Percentiles rank a stretch among this genome's conserved stretches.
Evolutionary conservation across 2,797 vertebrate genomes (phyloP).

Genomic region (Lepidocolaptes lacrymiger): DNA sequence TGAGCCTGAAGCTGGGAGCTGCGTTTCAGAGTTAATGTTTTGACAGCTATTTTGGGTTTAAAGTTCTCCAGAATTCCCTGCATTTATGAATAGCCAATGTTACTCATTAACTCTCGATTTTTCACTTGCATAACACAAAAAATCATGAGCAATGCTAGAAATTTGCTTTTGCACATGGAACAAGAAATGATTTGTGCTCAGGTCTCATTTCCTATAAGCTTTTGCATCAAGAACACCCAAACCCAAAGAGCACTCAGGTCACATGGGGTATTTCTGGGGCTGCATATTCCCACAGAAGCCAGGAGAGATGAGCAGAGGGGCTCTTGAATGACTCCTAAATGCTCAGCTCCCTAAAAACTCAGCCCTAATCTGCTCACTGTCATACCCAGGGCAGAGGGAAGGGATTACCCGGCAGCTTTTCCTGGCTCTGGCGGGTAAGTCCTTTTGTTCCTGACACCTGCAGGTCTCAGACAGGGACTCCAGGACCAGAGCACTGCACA

Average conservation of each 20-base stretch:
- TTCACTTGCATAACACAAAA: not conserved
- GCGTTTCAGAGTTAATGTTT: not conserved
- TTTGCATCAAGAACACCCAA: not conserved
- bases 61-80: constrained; percentile 13
- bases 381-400: not conserved
- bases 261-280: rapidly evolving
- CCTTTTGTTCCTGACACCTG: not conserved
- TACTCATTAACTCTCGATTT: constrained; percentile 33
- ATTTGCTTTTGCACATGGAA: not conserved
- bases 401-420: not conserved
- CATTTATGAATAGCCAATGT: not conserved
- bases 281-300: rapidly evolving
- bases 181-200: not conserved
- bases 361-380: rapidly evolving
- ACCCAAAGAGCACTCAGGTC: rapidly evolving
- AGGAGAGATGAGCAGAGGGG: not conserved
- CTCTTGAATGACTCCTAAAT: not conserved
- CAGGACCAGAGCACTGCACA: rapidly evolving
- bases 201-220: not conserved
- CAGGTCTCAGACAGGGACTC: not conserved
- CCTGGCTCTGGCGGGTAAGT: rapidly evolving
- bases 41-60: not conserved
- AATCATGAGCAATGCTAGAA: rapidly evolving
- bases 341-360: not conserved
- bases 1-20: not conserved